Evolutionary conservation across 2,888 invertebrate species (phyloP), one percentile per base, ranked within the genome.

Genomic region (Hypomecis punctinalis): DNA sequence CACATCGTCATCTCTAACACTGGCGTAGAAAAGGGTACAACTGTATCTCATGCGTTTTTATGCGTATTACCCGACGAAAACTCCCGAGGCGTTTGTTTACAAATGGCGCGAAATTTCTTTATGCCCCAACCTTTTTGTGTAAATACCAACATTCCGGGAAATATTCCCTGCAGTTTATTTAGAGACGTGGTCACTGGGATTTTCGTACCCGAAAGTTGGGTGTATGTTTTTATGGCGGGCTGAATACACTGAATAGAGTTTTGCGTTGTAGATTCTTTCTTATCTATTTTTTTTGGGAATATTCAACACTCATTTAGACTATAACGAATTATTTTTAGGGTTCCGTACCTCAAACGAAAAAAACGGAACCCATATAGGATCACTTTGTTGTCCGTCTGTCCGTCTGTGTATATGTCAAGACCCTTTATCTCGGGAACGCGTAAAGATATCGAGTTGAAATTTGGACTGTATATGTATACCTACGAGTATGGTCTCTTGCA

Each of bases 91-190:
- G 73, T 83, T 82, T 84, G 83, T 84, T 76, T 84, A 77, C 79
- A 80, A 83, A 84, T 83, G 81, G 78, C 64, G 79, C 76, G 75
- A 83, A 80, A 82, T 83, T 75, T 83, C 81, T 84, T 84, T 83
- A 82, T 79, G 77, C 71, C 65, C 66, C 73, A 78, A 79, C 81
- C 81, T 78, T 82, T 82, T 79, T 74, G 72, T 71, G 75, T 75
- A 77, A 79, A 80, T 78, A 74, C 71, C 61, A 66, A 36, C 72
- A 74, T 75, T 72, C 68, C 63, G 58, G 73, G 63, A 70, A 73
- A 74, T 79, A 76, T 78, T 72, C 67, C 68, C 67, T 70, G 67
- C 68, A 70, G 76, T 78, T 76, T 78, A 76, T 63, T 43, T 45
- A 45, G 49, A 59, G 45, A 46, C 10, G 58, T 54, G 54, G 58